Percentiles rank a stretch among this genome's conserved stretches.
Conservation (phyloP, 2,888 invertebrate species). For the Nomada fucata region DNA sequence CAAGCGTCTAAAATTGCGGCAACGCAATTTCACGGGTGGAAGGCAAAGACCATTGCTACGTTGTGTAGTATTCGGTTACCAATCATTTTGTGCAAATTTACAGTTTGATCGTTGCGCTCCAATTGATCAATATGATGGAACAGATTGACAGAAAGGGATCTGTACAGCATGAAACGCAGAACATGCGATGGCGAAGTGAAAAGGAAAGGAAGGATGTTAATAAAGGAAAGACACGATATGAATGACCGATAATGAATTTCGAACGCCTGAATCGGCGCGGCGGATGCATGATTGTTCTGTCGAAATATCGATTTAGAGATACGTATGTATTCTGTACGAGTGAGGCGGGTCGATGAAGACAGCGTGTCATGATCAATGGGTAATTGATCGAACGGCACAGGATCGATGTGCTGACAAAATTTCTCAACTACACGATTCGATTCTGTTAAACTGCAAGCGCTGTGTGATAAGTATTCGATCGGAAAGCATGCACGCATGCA, state of each 20-base stretch:
- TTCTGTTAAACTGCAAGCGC: constrained; percentile 28
- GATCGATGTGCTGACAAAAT: constrained; percentile 43
- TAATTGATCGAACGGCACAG: constrained; percentile 33
- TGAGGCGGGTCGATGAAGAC: constrained; percentile 28
- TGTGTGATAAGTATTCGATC: constrained; percentile 10
- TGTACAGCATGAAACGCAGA: neutral
- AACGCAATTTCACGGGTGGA: neutral
- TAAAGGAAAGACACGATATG: neutral
- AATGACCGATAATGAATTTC: constrained; percentile 27
- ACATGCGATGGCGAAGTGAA: constrained; percentile 34
- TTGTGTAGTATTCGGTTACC: neutral
- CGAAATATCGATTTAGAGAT: neutral
- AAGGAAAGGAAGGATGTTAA: neutral
- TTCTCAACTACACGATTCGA: constrained; percentile 15
- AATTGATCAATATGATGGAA: neutral
- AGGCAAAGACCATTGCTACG: neutral
- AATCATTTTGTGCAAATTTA: neutral
- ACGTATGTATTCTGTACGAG: constrained; percentile 5
- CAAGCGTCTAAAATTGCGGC: constrained; percentile 30
- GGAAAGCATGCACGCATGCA: constrained; percentile 41
- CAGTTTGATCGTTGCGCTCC: constrained; percentile 34
- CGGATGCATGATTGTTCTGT: neutral
- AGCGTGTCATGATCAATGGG: constrained; percentile 28
- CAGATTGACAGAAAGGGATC: constrained; percentile 28
- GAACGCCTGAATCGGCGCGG: constrained; percentile 12